Evolutionary conservation across 2,888 invertebrate genomes (phyloP).

Genomic region (Blera fallax): DNA sequence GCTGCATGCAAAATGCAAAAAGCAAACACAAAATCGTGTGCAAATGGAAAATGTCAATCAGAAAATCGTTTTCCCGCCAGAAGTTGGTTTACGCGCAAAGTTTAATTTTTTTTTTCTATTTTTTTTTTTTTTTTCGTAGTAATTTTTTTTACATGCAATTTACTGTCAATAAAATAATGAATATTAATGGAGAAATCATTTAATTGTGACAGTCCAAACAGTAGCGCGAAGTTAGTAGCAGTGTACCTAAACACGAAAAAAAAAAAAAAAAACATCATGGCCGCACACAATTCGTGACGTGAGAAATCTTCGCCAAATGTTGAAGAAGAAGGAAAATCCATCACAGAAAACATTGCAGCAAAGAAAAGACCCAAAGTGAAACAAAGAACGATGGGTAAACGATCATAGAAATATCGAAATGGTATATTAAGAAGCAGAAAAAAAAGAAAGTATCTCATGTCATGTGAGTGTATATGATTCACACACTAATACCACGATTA

Average conservation of each 20-base stretch:
- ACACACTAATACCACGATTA: conserved; percentile 53
- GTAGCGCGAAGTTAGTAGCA: not conserved
- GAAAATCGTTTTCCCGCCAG: conserved; percentile 63
- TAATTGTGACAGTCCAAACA: conserved; percentile 13
- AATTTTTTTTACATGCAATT: not conserved
- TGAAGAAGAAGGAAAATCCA: not conserved
- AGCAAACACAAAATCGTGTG: conserved; percentile 59
- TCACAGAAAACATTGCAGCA: not conserved
- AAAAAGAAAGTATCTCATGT: conserved; percentile 66
- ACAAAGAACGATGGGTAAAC: conserved; percentile 53
- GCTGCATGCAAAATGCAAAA: conserved; percentile 63
- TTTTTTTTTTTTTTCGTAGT: not conserved
- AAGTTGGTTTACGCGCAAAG: conserved; percentile 12
- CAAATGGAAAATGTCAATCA: conserved; percentile 66
- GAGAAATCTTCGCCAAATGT: conserved; percentile 15
- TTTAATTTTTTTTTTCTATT: not conserved
- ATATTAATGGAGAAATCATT: conserved; percentile 27
- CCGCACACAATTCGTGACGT: conserved; percentile 35
- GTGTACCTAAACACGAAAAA: not conserved
- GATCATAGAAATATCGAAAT: conserved; percentile 56
- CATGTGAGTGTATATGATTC: conserved; percentile 21
- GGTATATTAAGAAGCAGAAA: conserved; percentile 23
- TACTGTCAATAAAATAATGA: conserved; percentile 15
- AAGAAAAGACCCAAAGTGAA: conserved; percentile 8
- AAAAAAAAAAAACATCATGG: conserved; percentile 48